These are phyloP conservation scores for Perccottus glenii DNA, from an alignment of 2,113 vertebrate genomes.

Conservation along the genomic window DNA sequence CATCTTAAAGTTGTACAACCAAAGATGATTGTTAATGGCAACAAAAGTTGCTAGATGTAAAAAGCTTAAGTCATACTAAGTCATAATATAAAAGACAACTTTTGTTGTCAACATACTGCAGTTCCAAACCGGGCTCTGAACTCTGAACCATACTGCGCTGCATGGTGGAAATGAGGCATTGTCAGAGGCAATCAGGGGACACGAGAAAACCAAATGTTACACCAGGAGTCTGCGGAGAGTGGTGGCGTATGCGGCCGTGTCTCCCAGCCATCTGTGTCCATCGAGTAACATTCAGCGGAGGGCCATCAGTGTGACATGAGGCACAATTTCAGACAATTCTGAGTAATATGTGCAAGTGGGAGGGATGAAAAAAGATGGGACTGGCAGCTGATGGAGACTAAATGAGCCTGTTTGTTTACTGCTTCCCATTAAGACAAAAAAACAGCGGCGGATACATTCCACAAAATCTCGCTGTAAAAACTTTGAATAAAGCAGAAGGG, in stretches of 20 bases:
- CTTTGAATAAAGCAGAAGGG: constrained; percentile 22
- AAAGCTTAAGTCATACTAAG: too few species aligned
- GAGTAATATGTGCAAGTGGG: constrained; percentile 34
- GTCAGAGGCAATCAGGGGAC: constrained; percentile 45
- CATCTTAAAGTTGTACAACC: too few species aligned
- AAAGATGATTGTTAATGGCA: too few species aligned
- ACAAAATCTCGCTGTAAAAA: constrained; percentile 37
- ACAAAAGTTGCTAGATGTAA: too few species aligned
- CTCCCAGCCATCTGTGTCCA: constrained; percentile 42
- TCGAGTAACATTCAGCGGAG: constrained; percentile 51
- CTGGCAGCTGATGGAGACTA: constrained; percentile 31
- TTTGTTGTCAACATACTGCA: too few species aligned
- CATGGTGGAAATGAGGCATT: neutral
- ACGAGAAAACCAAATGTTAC: constrained; percentile 38
- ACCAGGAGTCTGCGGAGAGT: constrained; percentile 14
- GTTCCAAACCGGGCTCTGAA: neutral
- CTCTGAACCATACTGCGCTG: constrained; percentile 3
- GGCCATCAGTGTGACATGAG: constrained; percentile 39
- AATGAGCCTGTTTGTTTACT: constrained; percentile 50
- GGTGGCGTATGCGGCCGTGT: constrained; percentile 10
- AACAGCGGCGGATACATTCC: constrained; percentile 53
- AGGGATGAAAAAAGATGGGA: constrained; percentile 45
- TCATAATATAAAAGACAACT: too few species aligned
- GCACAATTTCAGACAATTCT: constrained; percentile 44
- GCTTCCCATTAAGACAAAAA: constrained; percentile 20